phyloP scores from a whole-genome alignment of 2,888 invertebrate species.

The Mimumesa dahlbomi region DNA sequence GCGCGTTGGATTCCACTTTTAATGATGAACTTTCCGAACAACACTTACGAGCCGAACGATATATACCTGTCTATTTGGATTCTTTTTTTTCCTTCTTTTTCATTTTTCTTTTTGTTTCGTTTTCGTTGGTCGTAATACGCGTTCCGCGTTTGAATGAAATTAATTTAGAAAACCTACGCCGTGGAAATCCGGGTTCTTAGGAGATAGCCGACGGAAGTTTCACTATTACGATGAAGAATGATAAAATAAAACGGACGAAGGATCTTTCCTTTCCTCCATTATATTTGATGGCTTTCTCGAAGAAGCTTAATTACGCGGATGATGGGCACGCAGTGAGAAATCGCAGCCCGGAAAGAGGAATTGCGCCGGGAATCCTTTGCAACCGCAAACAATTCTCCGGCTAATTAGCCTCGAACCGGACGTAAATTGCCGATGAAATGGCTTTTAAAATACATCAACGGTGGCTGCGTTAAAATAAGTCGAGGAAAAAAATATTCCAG shows the following conservation, averaged over 20 bases:
- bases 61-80: no score
- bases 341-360: slow-evolving; percentile 33
- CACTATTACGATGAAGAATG: not conserved
- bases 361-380: slow-evolving; percentile 31
- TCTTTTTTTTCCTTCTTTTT: no score
- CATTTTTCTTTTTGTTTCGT: no score
- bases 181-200: not conserved
- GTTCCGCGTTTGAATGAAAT: slow-evolving; percentile 7
- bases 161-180: not conserved
- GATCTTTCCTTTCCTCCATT: slow-evolving; percentile 25
- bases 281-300: slow-evolving; percentile 36
- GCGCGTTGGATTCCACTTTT: not conserved
- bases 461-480: no score
- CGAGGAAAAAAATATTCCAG: not conserved
- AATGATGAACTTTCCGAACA: no score
- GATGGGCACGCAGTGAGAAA: slow-evolving; percentile 44
- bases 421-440: slow-evolving; percentile 43
- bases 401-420: slow-evolving; percentile 38
- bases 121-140: no score
- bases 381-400: slow-evolving; percentile 36
- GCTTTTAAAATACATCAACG: slow-evolving; percentile 24
- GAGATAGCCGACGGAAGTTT: not conserved
- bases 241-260: slow-evolving; percentile 1
- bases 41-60: no score
- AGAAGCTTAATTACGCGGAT: slow-evolving; percentile 47